Percentiles rank a stretch among this genome's conserved stretches.
These are phyloP conservation scores for Macrotis lagotis DNA, from an alignment of 2,113 vertebrate genomes.

Conservation along the genomic window DNA sequence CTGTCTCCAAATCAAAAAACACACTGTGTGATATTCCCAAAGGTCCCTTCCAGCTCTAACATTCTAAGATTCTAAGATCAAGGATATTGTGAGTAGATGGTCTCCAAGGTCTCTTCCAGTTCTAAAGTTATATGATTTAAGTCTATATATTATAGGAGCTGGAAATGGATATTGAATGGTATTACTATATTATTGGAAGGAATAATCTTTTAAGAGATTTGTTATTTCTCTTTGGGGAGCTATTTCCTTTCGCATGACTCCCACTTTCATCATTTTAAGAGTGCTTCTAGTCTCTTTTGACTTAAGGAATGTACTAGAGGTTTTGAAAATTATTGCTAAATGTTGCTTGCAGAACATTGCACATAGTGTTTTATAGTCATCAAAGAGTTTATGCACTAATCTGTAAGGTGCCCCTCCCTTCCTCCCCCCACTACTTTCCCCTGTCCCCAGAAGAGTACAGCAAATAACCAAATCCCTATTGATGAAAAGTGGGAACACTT, in stretches of 20 bases:
- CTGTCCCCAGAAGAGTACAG: not conserved
- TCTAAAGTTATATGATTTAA: slow-evolving; percentile 5
- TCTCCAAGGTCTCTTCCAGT: not conserved
- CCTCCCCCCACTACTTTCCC: not conserved
- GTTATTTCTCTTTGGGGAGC: slow-evolving; percentile 29
- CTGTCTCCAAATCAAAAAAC: not conserved
- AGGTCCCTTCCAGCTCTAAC: not conserved
- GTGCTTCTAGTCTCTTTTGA: not conserved
- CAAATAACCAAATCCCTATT: slow-evolving; percentile 3
- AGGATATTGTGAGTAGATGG: not conserved
- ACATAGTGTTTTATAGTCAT: slow-evolving; percentile 38
- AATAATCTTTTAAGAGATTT: slow-evolving; percentile 24
- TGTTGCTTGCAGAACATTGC: slow-evolving; percentile 31
- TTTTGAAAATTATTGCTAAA: slow-evolving; percentile 55
- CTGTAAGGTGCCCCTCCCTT: not conserved
- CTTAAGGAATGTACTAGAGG: slow-evolving; percentile 42
- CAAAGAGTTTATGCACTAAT: slow-evolving; percentile 7
- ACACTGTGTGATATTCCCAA: not conserved
- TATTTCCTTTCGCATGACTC: slow-evolving; percentile 48
- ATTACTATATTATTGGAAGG: slow-evolving; percentile 8
- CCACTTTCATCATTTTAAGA: not conserved
- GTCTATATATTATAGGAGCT: not conserved
- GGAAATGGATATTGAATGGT: not conserved
- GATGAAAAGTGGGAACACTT: slow-evolving; percentile 23
- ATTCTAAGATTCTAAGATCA: not conserved